Evolutionary conservation across 2,113 vertebrate species (phyloP).

Genomic region (Psittacara wagleri): DNA sequence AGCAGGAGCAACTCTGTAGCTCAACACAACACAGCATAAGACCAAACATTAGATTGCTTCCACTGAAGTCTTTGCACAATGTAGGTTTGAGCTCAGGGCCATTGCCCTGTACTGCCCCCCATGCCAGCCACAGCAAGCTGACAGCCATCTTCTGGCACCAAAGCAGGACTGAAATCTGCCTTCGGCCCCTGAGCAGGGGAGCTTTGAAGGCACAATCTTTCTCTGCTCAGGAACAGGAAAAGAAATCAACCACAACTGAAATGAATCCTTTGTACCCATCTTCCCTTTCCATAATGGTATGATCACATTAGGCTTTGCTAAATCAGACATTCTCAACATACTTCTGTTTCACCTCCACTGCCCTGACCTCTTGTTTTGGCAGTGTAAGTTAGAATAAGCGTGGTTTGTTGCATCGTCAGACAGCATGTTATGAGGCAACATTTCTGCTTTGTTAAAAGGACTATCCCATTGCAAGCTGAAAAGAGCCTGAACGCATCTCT

Average conservation of each 20-base stretch:
- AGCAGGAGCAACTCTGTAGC: background rate
- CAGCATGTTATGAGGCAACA: background rate
- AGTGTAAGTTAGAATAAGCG: background rate
- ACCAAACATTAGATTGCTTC: accelerated
- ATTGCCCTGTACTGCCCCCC: accelerated
- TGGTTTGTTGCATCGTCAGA: background rate
- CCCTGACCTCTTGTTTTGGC: background rate
- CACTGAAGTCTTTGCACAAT: accelerated
- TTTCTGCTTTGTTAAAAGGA: background rate
- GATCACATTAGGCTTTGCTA: background rate
- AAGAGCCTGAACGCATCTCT: background rate
- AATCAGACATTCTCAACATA: background rate
- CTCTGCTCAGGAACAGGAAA: background rate
- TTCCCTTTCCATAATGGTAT: background rate
- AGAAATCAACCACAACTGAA: background rate
- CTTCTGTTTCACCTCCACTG: background rate
- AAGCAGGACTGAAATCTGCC: background rate
- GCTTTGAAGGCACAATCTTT: background rate
- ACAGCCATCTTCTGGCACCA: background rate
- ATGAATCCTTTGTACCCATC: background rate
- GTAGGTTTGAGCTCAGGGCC: background rate
- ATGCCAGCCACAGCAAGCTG: accelerated
- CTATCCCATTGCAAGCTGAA: background rate
- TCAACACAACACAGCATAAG: background rate
- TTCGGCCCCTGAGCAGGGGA: background rate